These are phyloP conservation scores for Gastrophryne carolinensis DNA, from an alignment of 2,797 vertebrate genomes.

Conservation along the genomic window DNA sequence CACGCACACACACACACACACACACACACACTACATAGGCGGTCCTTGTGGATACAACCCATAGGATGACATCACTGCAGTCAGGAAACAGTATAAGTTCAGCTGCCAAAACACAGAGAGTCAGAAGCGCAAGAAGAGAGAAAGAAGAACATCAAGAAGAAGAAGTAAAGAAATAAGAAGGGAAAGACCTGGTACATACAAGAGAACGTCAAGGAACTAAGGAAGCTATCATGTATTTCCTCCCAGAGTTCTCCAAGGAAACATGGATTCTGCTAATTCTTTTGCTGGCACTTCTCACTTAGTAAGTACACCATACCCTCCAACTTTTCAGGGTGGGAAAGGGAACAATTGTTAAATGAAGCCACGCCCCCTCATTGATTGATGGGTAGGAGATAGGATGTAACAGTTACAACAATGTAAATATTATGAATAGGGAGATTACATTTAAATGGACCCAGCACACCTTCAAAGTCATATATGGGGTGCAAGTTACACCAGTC, in stretches of 20 bases:
- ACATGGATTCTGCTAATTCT: slow-evolving; percentile 59
- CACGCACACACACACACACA: not conserved
- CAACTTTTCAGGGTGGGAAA: too few species aligned
- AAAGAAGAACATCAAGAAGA: not conserved
- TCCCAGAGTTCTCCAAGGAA: slow-evolving; percentile 56
- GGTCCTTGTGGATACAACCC: not conserved
- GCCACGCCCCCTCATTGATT: too few species aligned
- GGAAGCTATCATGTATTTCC: slow-evolving; percentile 55
- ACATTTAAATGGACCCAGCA: too few species aligned
- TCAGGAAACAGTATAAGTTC: not conserved
- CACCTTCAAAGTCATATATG: too few species aligned
- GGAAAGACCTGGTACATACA: not conserved
- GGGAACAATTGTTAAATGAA: too few species aligned
- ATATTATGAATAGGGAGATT: too few species aligned
- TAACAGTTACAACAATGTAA: too few species aligned
- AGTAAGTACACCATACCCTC: slow-evolving; percentile 54
- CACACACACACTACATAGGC: too few species aligned
- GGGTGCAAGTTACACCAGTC: too few species aligned
- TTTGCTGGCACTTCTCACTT: slow-evolving; percentile 8
- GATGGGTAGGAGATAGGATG: too few species aligned
- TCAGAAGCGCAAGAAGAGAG: not conserved
- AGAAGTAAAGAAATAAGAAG: not conserved
- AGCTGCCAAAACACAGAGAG: not conserved
- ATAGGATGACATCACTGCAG: not conserved
- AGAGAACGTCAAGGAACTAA: not conserved